Base-by-base conservation (phyloP, 2,888 invertebrate species). In the Hyppa rectilinea region DNA sequence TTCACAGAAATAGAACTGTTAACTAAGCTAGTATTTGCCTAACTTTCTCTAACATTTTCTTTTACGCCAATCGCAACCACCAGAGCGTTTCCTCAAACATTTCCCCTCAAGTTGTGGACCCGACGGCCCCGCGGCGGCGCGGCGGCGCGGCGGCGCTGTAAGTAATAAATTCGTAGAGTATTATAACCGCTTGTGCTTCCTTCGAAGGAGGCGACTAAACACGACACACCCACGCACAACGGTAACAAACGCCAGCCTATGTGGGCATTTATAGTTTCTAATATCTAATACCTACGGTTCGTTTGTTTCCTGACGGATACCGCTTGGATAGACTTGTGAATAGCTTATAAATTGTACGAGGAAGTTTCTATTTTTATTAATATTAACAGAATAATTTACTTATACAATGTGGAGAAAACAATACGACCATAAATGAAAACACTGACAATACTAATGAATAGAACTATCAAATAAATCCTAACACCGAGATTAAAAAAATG, bases 201-300 rank as follows among this genome's bases (percentile, higher is more conserved):
- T 47, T 29, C n/a, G 72, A 52, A 81, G 81, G 81, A 72, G 81
- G 83, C 34, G 58, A 60, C 81, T 40, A 38, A 20, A 65, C 14
- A 36, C 34, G 78, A 77, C 81, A 80, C 81, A 77, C 81, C 81
- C 78, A 82, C 83, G 68, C 40, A 7, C 62, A 60, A 23, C 31
- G 29, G 34, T 26, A 61, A 56, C 50, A 56, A 53, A 60, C 29
- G 20, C 49, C n/a, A 43, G 12, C 40, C 2, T 53, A 10, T 9
- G 45, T 26, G 20, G 20, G 31, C 20, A 38, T 59, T 40, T n/a
- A n/a, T n/a, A 3, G 17, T 38, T 50, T 50, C 29, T 55, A 29
- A 43, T 17, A 38, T 26, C 9, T 17, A 2, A 43, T 43, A 14
- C 0, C 3, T 38, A 56, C 45, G 23, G 10, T 31, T n/a, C 4